phyloP scores from a whole-genome alignment of 2,113 vertebrate genomes.

The Tachycineta bicolor region DNA sequence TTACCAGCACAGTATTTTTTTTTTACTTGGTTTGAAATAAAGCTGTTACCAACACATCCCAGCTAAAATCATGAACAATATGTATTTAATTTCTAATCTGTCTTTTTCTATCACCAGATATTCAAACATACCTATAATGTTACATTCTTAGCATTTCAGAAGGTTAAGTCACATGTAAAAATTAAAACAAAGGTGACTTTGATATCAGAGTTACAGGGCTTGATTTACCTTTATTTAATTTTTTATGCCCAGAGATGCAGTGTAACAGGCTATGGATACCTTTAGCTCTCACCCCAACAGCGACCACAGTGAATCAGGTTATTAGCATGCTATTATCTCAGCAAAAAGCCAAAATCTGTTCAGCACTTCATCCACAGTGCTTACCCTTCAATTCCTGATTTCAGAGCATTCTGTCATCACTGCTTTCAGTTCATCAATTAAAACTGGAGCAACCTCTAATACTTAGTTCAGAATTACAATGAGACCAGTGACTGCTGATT shows the following conservation, averaged over 20 bases:
- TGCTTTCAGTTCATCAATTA: neutral
- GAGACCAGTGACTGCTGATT: neutral
- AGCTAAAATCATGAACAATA: neutral
- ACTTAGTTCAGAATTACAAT: neutral
- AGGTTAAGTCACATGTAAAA: neutral
- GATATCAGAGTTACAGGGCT: neutral
- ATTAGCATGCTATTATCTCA: neutral
- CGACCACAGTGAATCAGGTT: fast-evolving
- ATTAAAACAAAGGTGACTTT: neutral
- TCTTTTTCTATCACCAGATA: neutral
- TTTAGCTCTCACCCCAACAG: neutral
- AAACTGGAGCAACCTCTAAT: neutral
- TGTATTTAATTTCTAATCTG: neutral
- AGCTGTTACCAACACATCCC: neutral
- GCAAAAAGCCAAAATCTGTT: neutral
- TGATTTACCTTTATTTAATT: neutral
- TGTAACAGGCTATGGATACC: neutral
- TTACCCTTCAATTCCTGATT: neutral
- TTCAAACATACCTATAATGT: neutral
- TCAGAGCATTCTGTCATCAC: neutral
- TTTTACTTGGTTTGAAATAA: neutral
- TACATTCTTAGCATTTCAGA: neutral
- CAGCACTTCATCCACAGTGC: neutral
- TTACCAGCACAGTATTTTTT: neutral
- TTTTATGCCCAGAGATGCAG: neutral